Evolutionary conservation across 92 coral and sea anemone species (phyloP).

Genomic region (Zoanthus solanderi): DNA sequence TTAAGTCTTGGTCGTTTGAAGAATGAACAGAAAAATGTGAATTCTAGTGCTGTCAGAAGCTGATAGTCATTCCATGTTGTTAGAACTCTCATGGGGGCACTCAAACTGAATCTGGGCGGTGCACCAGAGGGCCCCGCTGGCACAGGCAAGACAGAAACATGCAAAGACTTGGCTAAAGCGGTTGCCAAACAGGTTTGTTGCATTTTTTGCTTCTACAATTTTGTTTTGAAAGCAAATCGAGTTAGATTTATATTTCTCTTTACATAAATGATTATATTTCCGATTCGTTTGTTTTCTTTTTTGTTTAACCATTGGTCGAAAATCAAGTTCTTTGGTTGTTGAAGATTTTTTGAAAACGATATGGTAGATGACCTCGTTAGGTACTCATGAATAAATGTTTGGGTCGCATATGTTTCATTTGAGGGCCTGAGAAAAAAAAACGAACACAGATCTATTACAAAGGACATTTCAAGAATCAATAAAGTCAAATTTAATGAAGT

Average conservation of each 20-base stretch:
- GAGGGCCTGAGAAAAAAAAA: no score
- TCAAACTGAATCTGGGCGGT: conserved; percentile 94
- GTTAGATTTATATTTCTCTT: neutral
- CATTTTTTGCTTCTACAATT: neutral
- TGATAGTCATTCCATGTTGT: neutral
- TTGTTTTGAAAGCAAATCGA: neutral
- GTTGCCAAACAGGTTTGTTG: conserved; percentile 96
- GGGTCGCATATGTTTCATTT: neutral
- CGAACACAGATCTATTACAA: no score
- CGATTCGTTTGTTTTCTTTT: neutral
- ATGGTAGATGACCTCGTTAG: neutral
- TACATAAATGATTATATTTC: neutral
- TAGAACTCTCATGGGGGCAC: conserved; percentile 98
- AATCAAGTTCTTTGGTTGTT: neutral
- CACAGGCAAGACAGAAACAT: conserved; percentile 97
- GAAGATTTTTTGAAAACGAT: neutral
- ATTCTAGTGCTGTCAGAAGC: neutral
- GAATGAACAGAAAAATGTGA: no score
- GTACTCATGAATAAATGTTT: neutral
- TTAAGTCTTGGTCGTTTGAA: no score
- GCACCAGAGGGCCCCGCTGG: conserved; percentile 99
- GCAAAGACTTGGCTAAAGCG: conserved; percentile 98
- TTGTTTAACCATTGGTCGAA: neutral
- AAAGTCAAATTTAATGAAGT: no score
- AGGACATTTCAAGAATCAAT: no score